Base-by-base conservation (phyloP, 2,113 vertebrate species). In the Taurulus bubalis region DNA sequence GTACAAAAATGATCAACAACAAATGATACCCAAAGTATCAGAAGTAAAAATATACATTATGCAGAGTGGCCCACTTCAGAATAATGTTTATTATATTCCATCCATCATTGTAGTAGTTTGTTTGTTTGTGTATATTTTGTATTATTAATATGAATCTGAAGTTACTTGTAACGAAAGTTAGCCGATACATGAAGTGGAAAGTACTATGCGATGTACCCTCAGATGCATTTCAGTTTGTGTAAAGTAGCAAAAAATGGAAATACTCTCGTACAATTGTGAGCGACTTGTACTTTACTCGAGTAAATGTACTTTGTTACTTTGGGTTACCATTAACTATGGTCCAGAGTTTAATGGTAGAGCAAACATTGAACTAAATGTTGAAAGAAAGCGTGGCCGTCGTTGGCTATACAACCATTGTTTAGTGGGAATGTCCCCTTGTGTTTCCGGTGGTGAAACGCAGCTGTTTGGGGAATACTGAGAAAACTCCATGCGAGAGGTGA, bases 391-490 rank as follows among this genome's bases (percentile, higher is more conserved):
- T 3, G 40, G 70, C 59, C 45, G 5, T 36, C 11, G 80, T 40
- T 36, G 65, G 38, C 36, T 63, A 12, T 12, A 24, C 9, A 24
- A 47, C 68, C 71, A 92, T 89, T 92, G 87, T 93, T 88, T 38
- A 38, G 56, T 59, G 80, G 76, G 60, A 89, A 84, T 84, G 87
- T 62, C 60, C 75, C 53, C 68, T 45, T 34, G 73, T 59, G 79
- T 83, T 90, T 85, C 89, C 85, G 22, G 51, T 58, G 74, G 71
- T 10, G 77, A 82, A 76, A 76, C 34, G 75, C 87, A 93, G 92
- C 86, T 89, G 88, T 30, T 14, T 20, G 55, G 67, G 79, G 83
- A 85, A 84, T 66, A 51, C 73, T 22, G 64, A 22, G 49, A 76
- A 69, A 78, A 40, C 40, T 77, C 64, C 28, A 2, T 45, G 71